A percentile compares a stretch with the other conserved stretches of the same genome.
Conservation (phyloP, 2,797 vertebrate species). For the Rhyacichthys aspro region DNA sequence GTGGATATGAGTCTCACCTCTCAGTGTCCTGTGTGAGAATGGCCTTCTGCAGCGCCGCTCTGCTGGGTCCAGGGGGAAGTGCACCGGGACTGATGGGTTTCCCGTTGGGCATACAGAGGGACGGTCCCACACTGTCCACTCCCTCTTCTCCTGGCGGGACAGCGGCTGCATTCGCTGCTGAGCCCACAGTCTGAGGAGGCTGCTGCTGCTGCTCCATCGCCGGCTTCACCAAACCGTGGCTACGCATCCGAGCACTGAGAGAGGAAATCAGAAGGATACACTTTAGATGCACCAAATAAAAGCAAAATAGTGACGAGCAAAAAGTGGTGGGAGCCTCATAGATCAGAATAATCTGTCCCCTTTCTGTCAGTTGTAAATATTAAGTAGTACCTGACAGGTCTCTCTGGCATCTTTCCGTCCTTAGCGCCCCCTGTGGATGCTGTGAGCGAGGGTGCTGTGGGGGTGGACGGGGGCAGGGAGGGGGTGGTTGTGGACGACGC, state of each 20-base stretch:
- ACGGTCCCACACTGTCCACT: constrained; percentile 90
- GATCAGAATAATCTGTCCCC: no score
- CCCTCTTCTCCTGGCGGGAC: constrained; percentile 78
- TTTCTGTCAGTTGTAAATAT: no score
- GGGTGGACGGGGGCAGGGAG: constrained; percentile 70
- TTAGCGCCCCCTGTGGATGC: constrained; percentile 68
- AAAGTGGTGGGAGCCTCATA: no score
- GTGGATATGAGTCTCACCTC: constrained; percentile 68
- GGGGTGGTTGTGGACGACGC: constrained; percentile 81
- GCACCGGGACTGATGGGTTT: constrained; percentile 85
- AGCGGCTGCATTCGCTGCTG: constrained; percentile 53
- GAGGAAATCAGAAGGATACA: neutral
- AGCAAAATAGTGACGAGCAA: no score
- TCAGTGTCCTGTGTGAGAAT: constrained; percentile 90
- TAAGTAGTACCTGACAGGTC: constrained; percentile 75
- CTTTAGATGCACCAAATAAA: neutral
- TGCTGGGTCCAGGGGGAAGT: constrained; percentile 84
- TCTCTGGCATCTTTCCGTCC: constrained; percentile 75
- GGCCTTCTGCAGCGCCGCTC: constrained; percentile 88
- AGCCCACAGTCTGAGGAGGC: constrained; percentile 66
- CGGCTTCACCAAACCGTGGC: constrained; percentile 80
- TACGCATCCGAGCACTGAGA: constrained; percentile 87
- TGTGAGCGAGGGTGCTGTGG: constrained; percentile 66
- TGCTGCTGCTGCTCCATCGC: constrained; percentile 68
- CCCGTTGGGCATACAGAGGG: constrained; percentile 86